Conservation (phyloP, 1,140 invertebrate species). For the Drosophila ercepeae region DNA sequence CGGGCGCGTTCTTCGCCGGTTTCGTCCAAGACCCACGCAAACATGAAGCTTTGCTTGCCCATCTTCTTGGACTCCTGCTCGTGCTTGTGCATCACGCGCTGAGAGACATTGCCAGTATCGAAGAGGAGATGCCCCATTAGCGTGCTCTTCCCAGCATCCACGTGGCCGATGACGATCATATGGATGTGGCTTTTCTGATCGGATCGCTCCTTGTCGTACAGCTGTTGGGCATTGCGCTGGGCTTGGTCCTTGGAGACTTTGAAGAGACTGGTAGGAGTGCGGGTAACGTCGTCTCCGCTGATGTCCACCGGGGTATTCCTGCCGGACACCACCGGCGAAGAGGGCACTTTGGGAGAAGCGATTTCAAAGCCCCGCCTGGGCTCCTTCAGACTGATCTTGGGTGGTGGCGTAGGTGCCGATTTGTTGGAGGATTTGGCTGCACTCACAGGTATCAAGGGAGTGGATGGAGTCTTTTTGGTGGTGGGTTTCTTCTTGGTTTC, state of each 20-base stretch:
- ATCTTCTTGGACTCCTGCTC: constrained; percentile 98
- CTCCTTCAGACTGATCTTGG: constrained; percentile 60
- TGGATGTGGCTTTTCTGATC: constrained; percentile 94
- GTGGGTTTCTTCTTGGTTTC: constrained; percentile 57
- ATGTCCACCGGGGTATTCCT: constrained; percentile 84
- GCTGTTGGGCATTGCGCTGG: constrained; percentile 68
- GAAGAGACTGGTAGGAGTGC: constrained; percentile 34
- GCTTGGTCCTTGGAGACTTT: constrained; percentile 80
- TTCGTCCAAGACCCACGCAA: constrained; percentile 99
- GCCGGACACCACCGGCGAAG: constrained; percentile 87
- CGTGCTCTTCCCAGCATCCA: constrained; percentile 99
- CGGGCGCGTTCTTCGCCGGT: constrained; percentile 97
- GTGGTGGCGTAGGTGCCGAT: constrained; percentile 40
- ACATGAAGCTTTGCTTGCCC: constrained; percentile 99
- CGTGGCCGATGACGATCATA: constrained; percentile 98
- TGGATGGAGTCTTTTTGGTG: constrained; percentile 21
- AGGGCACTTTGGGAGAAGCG: constrained; percentile 62
- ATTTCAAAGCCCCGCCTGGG: constrained; percentile 84
- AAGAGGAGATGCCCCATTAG: constrained; percentile 97
- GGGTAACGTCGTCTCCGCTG: constrained; percentile 30
- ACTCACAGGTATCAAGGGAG: not conserved
- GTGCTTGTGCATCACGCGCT: constrained; percentile 97
- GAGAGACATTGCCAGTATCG: constrained; percentile 94
- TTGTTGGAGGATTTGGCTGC: constrained; percentile 20
- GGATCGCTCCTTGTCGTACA: constrained; percentile 90